Conservation (phyloP, 2,113 vertebrate species). For the Muscicapa adusta region DNA sequence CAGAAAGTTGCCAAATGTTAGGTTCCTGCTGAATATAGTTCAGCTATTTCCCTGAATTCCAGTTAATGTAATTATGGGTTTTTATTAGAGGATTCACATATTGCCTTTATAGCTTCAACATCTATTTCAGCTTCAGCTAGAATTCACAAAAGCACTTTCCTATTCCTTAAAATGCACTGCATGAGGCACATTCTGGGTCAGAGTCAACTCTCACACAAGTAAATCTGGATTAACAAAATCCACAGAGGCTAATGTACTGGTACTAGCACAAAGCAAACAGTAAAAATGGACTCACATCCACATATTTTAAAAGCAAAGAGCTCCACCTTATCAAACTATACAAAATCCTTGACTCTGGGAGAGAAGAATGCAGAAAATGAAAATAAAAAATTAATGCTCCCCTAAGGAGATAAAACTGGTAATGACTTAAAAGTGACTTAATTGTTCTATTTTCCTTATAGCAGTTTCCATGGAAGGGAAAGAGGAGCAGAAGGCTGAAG, state of each 20-base stretch:
- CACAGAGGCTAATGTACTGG: constrained; percentile 14
- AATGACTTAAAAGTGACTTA: constrained; percentile 30
- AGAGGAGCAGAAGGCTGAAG: neutral
- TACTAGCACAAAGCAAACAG: constrained; percentile 15
- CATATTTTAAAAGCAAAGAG: constrained; percentile 9
- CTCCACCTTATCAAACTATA: neutral
- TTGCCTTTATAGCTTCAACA: neutral
- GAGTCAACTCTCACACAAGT: constrained; percentile 37
- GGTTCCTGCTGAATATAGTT: neutral
- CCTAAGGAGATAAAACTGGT: constrained; percentile 10
- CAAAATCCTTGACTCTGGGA: neutral
- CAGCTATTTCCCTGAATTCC: constrained; percentile 2
- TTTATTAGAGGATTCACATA: constrained; percentile 28
- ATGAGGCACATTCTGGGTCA: constrained; percentile 23
- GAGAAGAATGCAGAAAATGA: neutral
- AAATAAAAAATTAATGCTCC: constrained; percentile 21
- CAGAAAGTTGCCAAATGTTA: constrained; percentile 9
- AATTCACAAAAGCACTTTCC: neutral
- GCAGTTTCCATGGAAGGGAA: neutral
- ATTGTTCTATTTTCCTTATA: constrained; percentile 3
- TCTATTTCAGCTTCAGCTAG: neutral
- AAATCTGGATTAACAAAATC: constrained; percentile 62
- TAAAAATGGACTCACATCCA: neutral
- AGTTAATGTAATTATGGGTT: constrained; percentile 5
- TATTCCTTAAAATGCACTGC: constrained; percentile 10